Base-by-base conservation (phyloP, 1,140 invertebrate species). In the Harlomillsia oculata region DNA sequence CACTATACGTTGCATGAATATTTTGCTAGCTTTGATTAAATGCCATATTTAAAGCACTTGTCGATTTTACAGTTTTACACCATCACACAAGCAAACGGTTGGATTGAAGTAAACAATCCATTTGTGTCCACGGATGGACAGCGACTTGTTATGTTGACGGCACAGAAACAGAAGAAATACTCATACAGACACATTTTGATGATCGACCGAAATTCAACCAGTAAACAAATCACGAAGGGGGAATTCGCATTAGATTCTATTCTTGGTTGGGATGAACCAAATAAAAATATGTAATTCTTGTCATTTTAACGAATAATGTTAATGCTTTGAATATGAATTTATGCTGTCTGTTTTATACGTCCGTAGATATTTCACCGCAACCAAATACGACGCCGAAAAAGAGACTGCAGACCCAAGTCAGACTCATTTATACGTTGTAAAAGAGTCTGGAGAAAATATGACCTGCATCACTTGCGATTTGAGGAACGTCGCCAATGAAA, bases 221-320 rank as follows among this genome's bases (percentile, higher is more conserved):
- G 68, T 37, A 61, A 56, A n/a, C 65, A 69, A 53, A 67, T 66
- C 11, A 90, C 85, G 43, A 76, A 74, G 25, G 87, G 85, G 25
- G 76, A 77, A 54, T 86, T 80, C 69, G 82, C 84, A 53, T 89
- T 94, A 16, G 81, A 79, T 8, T 79, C 83, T 64, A 84, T 96
- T 56, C 71, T 89, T 2, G 75, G 78, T 21, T 92, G 86, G 83
- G 82, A 90, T 66, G 70, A 82, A 53, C 70, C 78, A 26, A 76
- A 76, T 37, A 72, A 81, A 56, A 69, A 76, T 45, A 77, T 89
- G 77, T 85, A 73, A 80, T 78, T 75, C 65, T 13, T n/a, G 14
- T 14, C 3, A 8, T 3, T 11, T 20, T 20, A 20, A 41, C 11
- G 14, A 18, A 3, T 20, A 23, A 18, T 23, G 39, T 2, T 14